Evolutionary conservation across 2,113 vertebrate species (phyloP).

Genomic region (Colius striatus): DNA sequence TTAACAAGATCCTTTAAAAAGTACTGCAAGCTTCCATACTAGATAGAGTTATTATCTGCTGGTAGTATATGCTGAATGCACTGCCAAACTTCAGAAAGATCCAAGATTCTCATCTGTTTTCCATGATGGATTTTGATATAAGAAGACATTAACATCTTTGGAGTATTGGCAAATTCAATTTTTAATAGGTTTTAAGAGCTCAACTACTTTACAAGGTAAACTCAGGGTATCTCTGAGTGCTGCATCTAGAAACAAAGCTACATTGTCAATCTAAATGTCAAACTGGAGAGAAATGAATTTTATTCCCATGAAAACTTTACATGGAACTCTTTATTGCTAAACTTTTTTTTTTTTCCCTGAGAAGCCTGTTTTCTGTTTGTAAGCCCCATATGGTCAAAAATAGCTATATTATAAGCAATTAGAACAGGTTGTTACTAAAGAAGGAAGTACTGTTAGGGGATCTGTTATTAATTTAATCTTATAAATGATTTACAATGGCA

Average conservation of each 20-base stretch:
- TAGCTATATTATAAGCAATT: background rate
- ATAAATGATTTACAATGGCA: background rate
- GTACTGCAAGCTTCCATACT: background rate
- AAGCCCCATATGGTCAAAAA: background rate
- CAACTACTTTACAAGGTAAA: background rate
- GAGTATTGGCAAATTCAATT: background rate
- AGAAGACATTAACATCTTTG: background rate
- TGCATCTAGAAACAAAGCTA: background rate
- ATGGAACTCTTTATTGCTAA: background rate
- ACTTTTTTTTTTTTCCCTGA: background rate
- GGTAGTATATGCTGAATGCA: background rate
- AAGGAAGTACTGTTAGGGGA: background rate
- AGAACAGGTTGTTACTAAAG: background rate
- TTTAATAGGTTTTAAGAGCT: slow-evolving; percentile 15
- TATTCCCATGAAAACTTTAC: background rate
- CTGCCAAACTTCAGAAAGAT: background rate
- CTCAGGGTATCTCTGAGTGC: background rate
- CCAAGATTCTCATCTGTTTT: background rate
- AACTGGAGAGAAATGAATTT: background rate
- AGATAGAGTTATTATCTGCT: background rate
- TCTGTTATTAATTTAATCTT: background rate
- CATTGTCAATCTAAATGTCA: background rate
- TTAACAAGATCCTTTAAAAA: slow-evolving; percentile 14
- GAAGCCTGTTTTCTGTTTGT: background rate
- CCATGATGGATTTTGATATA: background rate